Evolutionary conservation across 1,140 invertebrate species (phyloP), one percentile per base, ranked within the genome.

Genomic region (Hypothenemus hampei): DNA sequence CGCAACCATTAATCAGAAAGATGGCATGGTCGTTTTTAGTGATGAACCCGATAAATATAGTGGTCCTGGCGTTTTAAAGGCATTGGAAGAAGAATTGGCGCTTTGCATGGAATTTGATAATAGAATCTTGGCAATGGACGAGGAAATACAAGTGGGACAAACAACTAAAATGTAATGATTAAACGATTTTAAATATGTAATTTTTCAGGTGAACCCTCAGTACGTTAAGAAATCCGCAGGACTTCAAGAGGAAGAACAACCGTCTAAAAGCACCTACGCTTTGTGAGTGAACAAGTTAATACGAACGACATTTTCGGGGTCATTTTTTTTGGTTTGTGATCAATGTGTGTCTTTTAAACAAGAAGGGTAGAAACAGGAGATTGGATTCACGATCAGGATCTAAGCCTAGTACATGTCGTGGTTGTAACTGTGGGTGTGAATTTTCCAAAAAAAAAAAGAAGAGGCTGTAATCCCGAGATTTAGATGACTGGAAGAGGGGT

Each of bases 21-120:
- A 97, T 76, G 94, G 94, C 8, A 98, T 97, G 94, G 94, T 98
- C 11, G 78, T 93, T 19, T 98, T 98, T 70, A 84, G 92, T 59
- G 93, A 97, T 70, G 92, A 92, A 76, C 93, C 94, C 22, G 93
- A 97, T 71, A 95, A 94, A 70, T 96, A 93, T 69, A 89, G 95
- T 62, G 89, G 87, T 49, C 85, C 90, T 0, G 78, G 81, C 54
- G 94, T 95, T 78, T 78, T 97, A 58, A 81, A 85, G 57, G 82
- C 87, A 41, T 71, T 97, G 36, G 90, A 97, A 76, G 82, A 89
- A 65, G 82, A 96, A 80, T 89, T 96, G 81, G 82, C 84, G 15
- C 78, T 83, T 43, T 93, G 91, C 68, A 90, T 91, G 49, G 84
- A 87, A 63, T 74, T 96, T 57, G 89, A 95, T 67, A 85, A 86